Evolutionary conservation across 2,797 vertebrate genomes (phyloP), one percentile per base, ranked within the genome.

Genomic region (Falco naumanni): DNA sequence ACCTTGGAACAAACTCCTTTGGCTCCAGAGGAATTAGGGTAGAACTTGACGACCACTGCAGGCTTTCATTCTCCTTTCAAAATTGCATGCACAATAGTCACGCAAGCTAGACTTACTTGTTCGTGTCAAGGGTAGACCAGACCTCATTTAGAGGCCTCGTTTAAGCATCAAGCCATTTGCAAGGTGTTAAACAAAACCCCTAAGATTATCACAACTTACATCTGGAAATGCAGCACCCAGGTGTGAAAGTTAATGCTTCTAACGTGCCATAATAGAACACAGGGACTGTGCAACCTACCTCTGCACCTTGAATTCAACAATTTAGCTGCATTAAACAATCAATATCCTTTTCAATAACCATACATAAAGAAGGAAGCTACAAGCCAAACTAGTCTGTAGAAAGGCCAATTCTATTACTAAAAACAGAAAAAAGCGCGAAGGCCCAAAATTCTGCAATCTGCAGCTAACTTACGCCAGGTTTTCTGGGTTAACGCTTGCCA

Each of bases 211-310:
- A 85, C 93, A 90, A 75, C 26, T 87, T 57, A 91, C 5, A 3
- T 65, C 77, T 91, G 75, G 87, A 91, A 96, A 92, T 7, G 11
- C 84, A 96, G 37, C 82, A 95, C 69, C n/a, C 66, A 71, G 37
- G 84, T 86, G 90, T 76, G 89, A 96, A 95, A 97, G 47, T 69
- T 92, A 91, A 90, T 56, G 0, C 82, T 68, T 92, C 57, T 76
- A 71, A 72, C 5, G 47, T 41, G 64, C 65, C 22, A 12, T 11
- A 65, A 76, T 19, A 77, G 31, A 51, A 87, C 8, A 11, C 11
- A 16, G 48, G 37, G 50, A 75, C 47, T 13, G 24, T 26, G 65
- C 33, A 72, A 75, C 68, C 57, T 26, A 80, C 34, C 69, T 70
- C 84, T 87, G 76, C 51, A 16, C 29, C 65, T 61, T 59, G 28